A percentile compares a stretch with the other conserved stretches of the same genome.
These are phyloP conservation scores for Thysanoteuthis rhombus DNA, from an alignment of 2,888 invertebrate species.

Conservation along the genomic window DNA sequence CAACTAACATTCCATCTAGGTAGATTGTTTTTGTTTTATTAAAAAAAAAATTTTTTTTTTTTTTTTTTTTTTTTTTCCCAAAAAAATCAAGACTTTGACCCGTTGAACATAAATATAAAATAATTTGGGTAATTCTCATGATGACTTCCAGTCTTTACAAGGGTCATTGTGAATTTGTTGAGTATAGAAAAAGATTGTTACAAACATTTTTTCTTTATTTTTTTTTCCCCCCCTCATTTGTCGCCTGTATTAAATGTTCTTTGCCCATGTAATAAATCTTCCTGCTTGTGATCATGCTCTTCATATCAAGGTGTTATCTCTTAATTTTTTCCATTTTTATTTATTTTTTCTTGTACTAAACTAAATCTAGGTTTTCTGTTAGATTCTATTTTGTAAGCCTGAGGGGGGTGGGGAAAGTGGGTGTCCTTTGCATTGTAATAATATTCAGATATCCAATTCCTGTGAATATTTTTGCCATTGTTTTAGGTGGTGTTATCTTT, in stretches of 20 bases:
- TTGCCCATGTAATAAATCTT: constrained; percentile 29
- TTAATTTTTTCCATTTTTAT: not conserved
- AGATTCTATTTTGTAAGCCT: not conserved
- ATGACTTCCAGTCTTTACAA: not conserved
- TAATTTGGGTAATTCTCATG: not conserved
- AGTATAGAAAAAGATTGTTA: not conserved
- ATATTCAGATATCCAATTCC: not conserved
- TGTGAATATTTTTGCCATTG: not conserved
- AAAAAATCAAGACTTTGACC: constrained; percentile 13
- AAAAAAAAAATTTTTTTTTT: not conserved
- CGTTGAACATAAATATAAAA: not conserved
- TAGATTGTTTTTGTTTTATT: not conserved
- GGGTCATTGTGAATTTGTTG: constrained; percentile 1
- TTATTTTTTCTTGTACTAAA: not conserved
- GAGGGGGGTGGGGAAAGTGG: not conserved
- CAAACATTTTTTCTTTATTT: too few relatives aligned
- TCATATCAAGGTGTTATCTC: constrained; percentile 25
- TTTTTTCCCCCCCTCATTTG: not conserved
- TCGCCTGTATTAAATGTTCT: constrained; percentile 14
- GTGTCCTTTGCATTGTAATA: not conserved
- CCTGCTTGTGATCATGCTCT: constrained; percentile 30
- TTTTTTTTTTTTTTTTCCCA: not conserved
- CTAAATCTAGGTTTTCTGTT: not conserved
- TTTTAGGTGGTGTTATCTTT: not conserved
- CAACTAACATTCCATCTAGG: constrained; percentile 25